Evolutionary conservation across 2,797 vertebrate genomes (phyloP), one percentile per base, ranked within the genome.

Genomic region (Diglossa cyanea): DNA sequence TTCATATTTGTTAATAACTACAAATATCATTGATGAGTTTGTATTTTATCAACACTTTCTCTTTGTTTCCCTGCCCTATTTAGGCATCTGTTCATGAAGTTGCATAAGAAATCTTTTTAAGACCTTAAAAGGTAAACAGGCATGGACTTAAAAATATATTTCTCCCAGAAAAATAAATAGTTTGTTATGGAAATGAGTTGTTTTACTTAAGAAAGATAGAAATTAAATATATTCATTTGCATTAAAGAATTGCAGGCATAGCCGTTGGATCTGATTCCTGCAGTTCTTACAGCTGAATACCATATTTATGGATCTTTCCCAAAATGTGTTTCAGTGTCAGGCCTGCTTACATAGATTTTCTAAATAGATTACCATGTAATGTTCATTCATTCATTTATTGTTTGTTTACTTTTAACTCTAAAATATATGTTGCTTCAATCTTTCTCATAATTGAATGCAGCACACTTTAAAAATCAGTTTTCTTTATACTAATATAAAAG

Each of bases 391-490:
- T 96, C 71, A 87, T 96, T 97, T 94, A 88, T 96, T 96, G 70
- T 91, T 97, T 96, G 82, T 97, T 97, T 97, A 93, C 80, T 93
- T 57, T 9, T 88, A 87, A 86, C 80, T 84, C 67, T 95, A 88
- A 96, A 94, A 97, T 60, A 45, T 93, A 88, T 75, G 65, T 89
- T 95, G 88, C 95, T 96, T 97, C 83, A 75, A 25, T 86, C 91
- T 97, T 94, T 95, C 81, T 89, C 68, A 77, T 95, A 93, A 93
- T 67, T 96, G 87, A 86, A 91, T 88, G 78, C 67, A 94, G 86
- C 44, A 89, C 86, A 93, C 94, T 97, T 97, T 95, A 92, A 94
- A 96, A 97, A 95, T 54, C 63, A 11, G n/a, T 89, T 96, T 88
- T 91, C 93, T 91, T 97, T 95, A 91, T 90, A 78, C 75, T 94